A percentile compares a stretch with the other conserved stretches of the same genome.
Evolutionary conservation across 2,888 invertebrate genomes (phyloP).

Genomic region (Drosophila antonietae): DNA sequence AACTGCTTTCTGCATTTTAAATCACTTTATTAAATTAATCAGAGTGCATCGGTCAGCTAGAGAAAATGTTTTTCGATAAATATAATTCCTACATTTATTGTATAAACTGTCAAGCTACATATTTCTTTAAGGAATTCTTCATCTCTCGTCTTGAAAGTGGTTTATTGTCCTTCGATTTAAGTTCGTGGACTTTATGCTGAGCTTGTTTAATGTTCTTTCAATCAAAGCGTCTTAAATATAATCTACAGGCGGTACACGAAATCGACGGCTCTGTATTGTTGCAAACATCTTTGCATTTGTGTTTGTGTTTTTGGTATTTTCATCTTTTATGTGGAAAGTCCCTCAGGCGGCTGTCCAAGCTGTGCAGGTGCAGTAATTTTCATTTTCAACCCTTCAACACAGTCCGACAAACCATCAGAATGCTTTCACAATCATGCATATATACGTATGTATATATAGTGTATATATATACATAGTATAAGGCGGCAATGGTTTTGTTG

Average conservation of each 20-base stretch:
- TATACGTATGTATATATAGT: constrained; percentile 2
- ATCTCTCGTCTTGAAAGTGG: neutral
- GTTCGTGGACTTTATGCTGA: neutral
- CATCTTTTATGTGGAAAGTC: constrained; percentile 46
- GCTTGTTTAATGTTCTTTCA: constrained; percentile 6
- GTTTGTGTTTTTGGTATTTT: constrained; percentile 36
- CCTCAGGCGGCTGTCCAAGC: constrained; percentile 58
- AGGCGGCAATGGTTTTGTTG: constrained; percentile 40
- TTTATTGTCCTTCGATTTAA: constrained; percentile 7
- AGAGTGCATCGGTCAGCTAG: neutral
- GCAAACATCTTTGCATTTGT: constrained; percentile 19
- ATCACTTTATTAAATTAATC: constrained; percentile 23
- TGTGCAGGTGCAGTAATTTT: constrained; percentile 61
- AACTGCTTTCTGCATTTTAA: constrained; percentile 19
- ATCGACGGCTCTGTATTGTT: constrained; percentile 9
- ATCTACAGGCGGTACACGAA: constrained; percentile 1
- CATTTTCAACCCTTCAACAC: constrained; percentile 68
- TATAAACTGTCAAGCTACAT: neutral
- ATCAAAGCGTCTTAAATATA: constrained; percentile 15
- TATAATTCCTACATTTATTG: neutral
- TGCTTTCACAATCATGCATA: constrained; percentile 36
- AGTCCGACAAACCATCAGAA: constrained; percentile 43
- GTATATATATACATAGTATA: constrained; percentile 19
- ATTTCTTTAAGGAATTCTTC: neutral
- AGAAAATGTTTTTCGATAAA: neutral